These are phyloP conservation scores for Aspidoscelis tigris DNA, from an alignment of 2,113 vertebrate genomes.

Conservation along the genomic window DNA sequence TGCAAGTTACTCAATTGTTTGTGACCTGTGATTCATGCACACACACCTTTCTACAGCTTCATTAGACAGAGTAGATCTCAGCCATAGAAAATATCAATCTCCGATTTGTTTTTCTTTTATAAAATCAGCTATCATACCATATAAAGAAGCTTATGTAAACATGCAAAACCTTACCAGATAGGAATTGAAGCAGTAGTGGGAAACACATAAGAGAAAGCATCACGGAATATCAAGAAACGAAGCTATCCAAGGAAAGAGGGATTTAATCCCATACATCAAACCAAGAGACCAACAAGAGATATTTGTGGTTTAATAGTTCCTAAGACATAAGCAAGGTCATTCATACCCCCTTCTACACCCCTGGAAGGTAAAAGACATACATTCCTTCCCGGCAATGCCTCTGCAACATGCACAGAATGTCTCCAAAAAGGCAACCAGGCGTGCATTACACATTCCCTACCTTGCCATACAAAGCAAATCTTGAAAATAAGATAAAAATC, in stretches of 20 bases:
- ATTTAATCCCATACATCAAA: slow-evolving; percentile 20
- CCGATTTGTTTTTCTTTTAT: not conserved
- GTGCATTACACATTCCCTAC: slow-evolving; percentile 74
- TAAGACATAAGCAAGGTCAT: slow-evolving; percentile 59
- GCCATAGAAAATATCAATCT: not conserved
- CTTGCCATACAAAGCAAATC: slow-evolving; percentile 55
- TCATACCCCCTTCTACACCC: slow-evolving; percentile 73
- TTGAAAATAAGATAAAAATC: no score
- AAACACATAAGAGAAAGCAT: slow-evolving; percentile 57
- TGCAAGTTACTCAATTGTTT: not conserved
- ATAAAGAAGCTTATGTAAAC: slow-evolving; percentile 51
- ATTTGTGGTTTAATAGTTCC: slow-evolving; percentile 45
- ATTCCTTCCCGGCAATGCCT: slow-evolving; percentile 67
- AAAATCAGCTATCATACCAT: not conserved
- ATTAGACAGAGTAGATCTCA: slow-evolving; percentile 19
- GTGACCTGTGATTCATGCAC: not conserved
- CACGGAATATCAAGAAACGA: slow-evolving; percentile 19
- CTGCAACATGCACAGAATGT: slow-evolving; percentile 78
- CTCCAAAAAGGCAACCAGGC: slow-evolving; percentile 71
- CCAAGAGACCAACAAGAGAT: not conserved
- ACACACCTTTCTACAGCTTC: slow-evolving; percentile 27
- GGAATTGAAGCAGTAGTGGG: slow-evolving; percentile 58
- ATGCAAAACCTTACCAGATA: slow-evolving; percentile 63
- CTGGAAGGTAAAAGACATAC: slow-evolving; percentile 75
- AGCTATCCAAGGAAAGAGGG: not conserved